These are phyloP conservation scores for Phyto melanocephala DNA, from an alignment of 2,888 invertebrate species.

Conservation along the genomic window DNA sequence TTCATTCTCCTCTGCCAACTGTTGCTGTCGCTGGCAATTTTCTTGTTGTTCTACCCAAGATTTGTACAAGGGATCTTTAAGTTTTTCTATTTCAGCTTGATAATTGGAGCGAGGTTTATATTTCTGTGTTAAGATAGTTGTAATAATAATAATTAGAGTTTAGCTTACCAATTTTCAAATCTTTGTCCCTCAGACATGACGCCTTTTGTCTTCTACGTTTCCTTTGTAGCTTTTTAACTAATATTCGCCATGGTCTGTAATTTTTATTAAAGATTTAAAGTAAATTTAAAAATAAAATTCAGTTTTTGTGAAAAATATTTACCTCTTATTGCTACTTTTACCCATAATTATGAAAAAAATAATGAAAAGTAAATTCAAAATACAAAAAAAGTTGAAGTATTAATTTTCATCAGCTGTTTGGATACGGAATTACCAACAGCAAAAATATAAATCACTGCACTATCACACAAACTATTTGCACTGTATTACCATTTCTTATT, in stretches of 20 bases:
- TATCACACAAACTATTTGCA: too few relatives aligned
- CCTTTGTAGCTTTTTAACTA: conserved; percentile 86
- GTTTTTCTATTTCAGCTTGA: conserved; percentile 76
- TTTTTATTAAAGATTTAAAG: too few relatives aligned
- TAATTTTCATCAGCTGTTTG: conserved; percentile 6
- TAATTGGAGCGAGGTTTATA: background rate
- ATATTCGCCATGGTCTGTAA: conserved; percentile 84
- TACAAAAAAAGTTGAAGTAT: background rate
- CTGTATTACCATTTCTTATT: too few relatives aligned
- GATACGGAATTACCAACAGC: background rate
- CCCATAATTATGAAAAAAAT: too few relatives aligned
- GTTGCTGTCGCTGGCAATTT: conserved; percentile 80
- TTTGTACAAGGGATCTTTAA: conserved; percentile 80
- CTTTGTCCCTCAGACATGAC: conserved; percentile 82
- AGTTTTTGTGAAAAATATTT: background rate
- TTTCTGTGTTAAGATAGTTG: too few relatives aligned
- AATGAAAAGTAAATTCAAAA: background rate
- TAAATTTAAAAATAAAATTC: too few relatives aligned
- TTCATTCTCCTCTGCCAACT: conserved; percentile 81
- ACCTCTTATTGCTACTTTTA: conserved; percentile 38
- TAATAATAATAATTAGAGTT: background rate
- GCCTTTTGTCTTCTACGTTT: conserved; percentile 82
- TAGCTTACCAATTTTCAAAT: conserved; percentile 76
- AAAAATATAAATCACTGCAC: too few relatives aligned
- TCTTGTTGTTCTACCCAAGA: conserved; percentile 81